Conservation (phyloP, 2,113 vertebrate genomes). For the Petroica traversi region DNA sequence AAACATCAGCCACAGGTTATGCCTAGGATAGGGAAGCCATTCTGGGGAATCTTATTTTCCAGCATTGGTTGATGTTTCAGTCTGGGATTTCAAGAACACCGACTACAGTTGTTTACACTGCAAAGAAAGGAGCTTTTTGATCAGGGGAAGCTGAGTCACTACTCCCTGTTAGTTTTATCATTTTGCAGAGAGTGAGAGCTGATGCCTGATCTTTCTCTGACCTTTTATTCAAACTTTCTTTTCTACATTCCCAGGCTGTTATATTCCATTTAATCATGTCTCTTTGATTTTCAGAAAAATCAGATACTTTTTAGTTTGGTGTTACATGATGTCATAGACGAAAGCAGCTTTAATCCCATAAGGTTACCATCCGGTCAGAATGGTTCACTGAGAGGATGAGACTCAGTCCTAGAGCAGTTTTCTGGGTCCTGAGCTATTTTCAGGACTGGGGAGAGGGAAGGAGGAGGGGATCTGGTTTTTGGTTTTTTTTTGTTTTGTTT, state of each 20-base stretch:
- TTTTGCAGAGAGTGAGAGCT: slow-evolving; percentile 27
- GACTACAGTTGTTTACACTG: slow-evolving; percentile 34
- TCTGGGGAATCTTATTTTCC: slow-evolving; percentile 8
- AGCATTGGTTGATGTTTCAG: slow-evolving; percentile 10
- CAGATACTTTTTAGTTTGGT: slow-evolving; percentile 9
- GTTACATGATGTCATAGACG: slow-evolving; percentile 27
- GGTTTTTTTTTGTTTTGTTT: slow-evolving; percentile 51
- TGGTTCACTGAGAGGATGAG: slow-evolving; percentile 21
- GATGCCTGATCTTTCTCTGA: slow-evolving; percentile 55
- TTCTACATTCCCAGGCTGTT: neutral
- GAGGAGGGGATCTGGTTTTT: neutral
- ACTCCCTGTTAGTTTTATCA: slow-evolving; percentile 54
- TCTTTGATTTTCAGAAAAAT: slow-evolving; percentile 25
- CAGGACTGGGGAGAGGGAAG: neutral
- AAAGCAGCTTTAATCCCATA: slow-evolving; percentile 10
- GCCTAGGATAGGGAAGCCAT: neutral
- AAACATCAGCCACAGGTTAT: neutral
- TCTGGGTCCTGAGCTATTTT: slow-evolving; percentile 56
- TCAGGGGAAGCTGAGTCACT: slow-evolving; percentile 57
- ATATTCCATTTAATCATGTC: neutral
- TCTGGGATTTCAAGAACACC: slow-evolving; percentile 33
- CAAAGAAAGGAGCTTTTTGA: slow-evolving; percentile 62
- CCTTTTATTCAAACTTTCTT: slow-evolving; percentile 36
- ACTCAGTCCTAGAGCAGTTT: neutral
- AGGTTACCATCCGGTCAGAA: slow-evolving; percentile 29